These are phyloP conservation scores for Microctenopoma steveboyesi DNA, from an alignment of 2,797 vertebrate species.

Conservation along the genomic window DNA sequence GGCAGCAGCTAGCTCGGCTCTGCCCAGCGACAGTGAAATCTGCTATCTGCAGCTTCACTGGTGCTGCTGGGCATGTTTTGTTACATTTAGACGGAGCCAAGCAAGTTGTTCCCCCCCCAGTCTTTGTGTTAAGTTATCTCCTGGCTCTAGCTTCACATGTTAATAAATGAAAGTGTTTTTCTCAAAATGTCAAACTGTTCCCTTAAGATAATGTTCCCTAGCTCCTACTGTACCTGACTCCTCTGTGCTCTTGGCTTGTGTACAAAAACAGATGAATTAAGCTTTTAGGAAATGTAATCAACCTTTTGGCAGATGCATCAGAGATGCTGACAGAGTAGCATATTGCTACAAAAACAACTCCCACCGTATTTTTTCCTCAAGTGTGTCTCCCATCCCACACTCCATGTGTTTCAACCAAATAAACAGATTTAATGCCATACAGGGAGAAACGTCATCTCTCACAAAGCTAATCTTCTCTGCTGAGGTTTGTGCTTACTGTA, in stretches of 20 bases:
- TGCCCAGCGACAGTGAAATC: constrained; percentile 1
- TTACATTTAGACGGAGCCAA: background rate
- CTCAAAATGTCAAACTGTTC: constrained; percentile 31
- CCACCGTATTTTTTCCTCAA: constrained; percentile 1
- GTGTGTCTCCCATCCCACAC: constrained; percentile 17
- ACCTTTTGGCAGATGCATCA: constrained; percentile 35
- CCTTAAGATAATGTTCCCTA: constrained; percentile 16
- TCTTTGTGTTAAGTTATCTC: constrained; percentile 10
- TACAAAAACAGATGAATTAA: constrained; percentile 27
- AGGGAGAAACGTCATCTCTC: constrained; percentile 18
- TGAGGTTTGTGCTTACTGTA: constrained; percentile 15
- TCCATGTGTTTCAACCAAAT: constrained; percentile 30
- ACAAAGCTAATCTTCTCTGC: constrained; percentile 43
- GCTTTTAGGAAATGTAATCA: constrained; percentile 46
- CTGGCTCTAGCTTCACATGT: constrained; percentile 18
- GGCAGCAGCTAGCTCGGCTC: background rate
- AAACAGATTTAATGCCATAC: constrained; percentile 31
- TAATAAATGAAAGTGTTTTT: background rate
- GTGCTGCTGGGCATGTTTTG: constrained; percentile 1
- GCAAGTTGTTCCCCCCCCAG: background rate
- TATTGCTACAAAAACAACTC: constrained; percentile 30
- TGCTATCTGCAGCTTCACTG: background rate
- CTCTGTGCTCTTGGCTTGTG: constrained; percentile 14
- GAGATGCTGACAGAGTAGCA: constrained; percentile 24
- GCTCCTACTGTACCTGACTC: constrained; percentile 16